Conservation (phyloP, 2,113 vertebrate species). For the Globicephala melas region DNA sequence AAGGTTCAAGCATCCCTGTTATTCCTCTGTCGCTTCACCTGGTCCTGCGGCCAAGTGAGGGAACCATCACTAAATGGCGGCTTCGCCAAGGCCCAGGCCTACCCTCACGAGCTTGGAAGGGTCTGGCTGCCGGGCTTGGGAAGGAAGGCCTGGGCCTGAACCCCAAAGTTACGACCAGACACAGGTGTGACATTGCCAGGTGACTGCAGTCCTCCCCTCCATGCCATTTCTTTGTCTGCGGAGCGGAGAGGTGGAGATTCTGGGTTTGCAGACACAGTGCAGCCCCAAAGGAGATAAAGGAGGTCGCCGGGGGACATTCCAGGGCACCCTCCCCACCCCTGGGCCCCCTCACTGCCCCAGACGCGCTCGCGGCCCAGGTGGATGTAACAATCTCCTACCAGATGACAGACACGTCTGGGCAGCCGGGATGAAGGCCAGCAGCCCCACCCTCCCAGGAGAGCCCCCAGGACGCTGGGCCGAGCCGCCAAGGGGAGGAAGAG, state of each 20-base stretch:
- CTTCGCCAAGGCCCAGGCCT: accelerated
- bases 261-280: accelerated
- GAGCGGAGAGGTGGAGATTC: accelerated
- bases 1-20: accelerated
- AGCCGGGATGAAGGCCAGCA: not conserved
- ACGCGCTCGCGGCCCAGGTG: accelerated
- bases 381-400: accelerated
- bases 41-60: accelerated
- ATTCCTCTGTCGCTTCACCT: accelerated
- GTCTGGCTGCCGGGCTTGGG: accelerated
- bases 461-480: accelerated
- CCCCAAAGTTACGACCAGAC: accelerated
- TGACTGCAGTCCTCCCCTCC: accelerated
- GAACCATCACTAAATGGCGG: accelerated
- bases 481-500: accelerated
- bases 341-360: not conserved
- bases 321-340: accelerated
- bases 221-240: accelerated
- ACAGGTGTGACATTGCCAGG: accelerated
- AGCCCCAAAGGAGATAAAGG: accelerated
- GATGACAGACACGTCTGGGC: accelerated
- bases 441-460: accelerated
- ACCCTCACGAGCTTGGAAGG: accelerated
- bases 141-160: not conserved
- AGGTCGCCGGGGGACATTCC: accelerated